Percentiles rank a stretch among this genome's conserved stretches.
Evolutionary conservation across 2,797 vertebrate genomes (phyloP).

Genomic region (Zenarchopterus dispar): DNA sequence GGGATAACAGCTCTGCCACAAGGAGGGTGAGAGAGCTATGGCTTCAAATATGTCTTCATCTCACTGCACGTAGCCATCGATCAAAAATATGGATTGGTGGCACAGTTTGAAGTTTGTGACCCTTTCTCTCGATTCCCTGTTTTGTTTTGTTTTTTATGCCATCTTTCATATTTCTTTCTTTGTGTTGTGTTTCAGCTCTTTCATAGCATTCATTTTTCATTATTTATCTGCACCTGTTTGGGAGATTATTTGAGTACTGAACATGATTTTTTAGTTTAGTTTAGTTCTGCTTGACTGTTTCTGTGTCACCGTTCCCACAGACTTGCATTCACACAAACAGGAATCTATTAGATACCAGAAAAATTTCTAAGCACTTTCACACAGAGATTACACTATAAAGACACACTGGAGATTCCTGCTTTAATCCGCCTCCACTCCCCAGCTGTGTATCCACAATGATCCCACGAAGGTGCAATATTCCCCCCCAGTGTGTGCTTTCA

Average conservation of each 20-base stretch:
- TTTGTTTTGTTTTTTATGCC: too few relatives aligned
- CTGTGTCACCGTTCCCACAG: constrained; percentile 19
- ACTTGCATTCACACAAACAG: constrained; percentile 10
- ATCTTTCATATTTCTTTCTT: background rate
- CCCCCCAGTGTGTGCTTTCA: too few relatives aligned
- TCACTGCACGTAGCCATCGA: constrained; percentile 33
- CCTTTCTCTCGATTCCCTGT: constrained; percentile 5
- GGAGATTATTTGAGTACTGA: constrained; percentile 15
- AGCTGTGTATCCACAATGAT: too few relatives aligned
- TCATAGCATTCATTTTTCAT: constrained; percentile 16
- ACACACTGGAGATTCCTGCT: too few relatives aligned
- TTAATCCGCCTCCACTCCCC: too few relatives aligned
- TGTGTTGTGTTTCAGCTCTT: constrained; percentile 13
- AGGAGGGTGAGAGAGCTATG: constrained; percentile 48
- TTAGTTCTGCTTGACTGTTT: constrained; percentile 18
- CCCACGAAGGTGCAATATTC: too few relatives aligned
- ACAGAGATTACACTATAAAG: too few relatives aligned
- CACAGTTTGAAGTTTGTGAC: background rate
- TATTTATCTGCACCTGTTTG: constrained; percentile 37
- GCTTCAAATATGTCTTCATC: constrained; percentile 45
- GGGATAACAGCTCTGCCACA: constrained; percentile 57
- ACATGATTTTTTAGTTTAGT: constrained; percentile 20
- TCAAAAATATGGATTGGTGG: background rate
- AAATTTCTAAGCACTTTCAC: background rate
- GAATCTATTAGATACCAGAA: constrained; percentile 20